These are phyloP conservation scores for Holcopasites calliopsidis DNA, from an alignment of 1,140 invertebrate genomes.

Conservation along the genomic window DNA sequence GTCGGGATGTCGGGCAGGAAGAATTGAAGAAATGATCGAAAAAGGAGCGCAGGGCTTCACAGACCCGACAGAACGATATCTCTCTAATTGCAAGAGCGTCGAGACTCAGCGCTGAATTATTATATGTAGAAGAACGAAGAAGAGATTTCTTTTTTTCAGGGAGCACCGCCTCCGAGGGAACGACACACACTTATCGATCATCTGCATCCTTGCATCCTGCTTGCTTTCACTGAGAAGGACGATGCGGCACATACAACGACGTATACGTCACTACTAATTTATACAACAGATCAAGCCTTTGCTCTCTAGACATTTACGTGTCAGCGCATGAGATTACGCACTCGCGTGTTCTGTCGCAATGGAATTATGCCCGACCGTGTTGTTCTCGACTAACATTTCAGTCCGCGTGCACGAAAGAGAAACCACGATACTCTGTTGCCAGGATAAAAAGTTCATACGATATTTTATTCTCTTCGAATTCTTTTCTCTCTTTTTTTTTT, in stretches of 20 bases:
- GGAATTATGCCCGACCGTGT: no score
- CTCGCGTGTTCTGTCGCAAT: constrained; percentile 54
- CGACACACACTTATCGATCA: constrained; percentile 30
- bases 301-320: constrained; percentile 66
- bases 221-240: constrained; percentile 44
- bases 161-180: not conserved
- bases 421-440: no score
- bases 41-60: not conserved
- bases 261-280: constrained; percentile 67
- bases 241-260: constrained; percentile 66
- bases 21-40: no score
- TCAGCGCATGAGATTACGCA: constrained; percentile 57
- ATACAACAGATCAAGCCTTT: constrained; percentile 69
- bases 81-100: not conserved
- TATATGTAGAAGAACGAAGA: not conserved
- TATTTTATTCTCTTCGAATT: no score
- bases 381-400: no score
- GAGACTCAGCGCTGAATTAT: not conserved
- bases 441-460: no score
- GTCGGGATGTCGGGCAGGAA: not conserved
- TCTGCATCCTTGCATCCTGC: constrained; percentile 33
- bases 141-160: not conserved
- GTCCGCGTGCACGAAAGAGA: no score
- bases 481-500: no score
- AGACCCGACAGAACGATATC: not conserved